Base-by-base conservation (phyloP, 2,797 vertebrate genomes). In the Sebastes matsubarae region DNA sequence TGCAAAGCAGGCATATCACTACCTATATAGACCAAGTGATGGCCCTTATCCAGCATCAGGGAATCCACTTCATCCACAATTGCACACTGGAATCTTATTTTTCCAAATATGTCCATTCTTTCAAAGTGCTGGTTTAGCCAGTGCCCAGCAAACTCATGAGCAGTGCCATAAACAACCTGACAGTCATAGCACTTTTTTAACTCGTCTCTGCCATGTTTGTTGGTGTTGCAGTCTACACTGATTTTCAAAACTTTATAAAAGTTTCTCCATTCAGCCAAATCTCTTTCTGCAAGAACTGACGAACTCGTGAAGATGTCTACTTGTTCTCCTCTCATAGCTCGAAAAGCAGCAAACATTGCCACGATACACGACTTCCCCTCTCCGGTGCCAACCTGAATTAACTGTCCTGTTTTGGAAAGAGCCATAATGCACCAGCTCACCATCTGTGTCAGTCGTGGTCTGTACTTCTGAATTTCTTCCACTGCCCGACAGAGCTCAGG, bases 1-100 rank as follows among this genome's bases (percentile, higher is more conserved):
- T 84, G 75, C 18, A 92, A 13, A 64, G 86, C 88, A 29, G 89
- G 85, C 69, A 82, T 91, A 1, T 83, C 0, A 42, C 18, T 80
- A n/a, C 83, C 0, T 58, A 93, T 0, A 55, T 92, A 90, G 8
- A 91, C 77, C 0, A 59, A 1, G 22, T 93, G 34, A 52, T 5
- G 18, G 6, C 89, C 88, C 6, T 88, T 87, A 61, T 93, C 92
- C 1, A 93, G 20, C 92, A 92, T 91, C 64, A 90, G n/a, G 0
- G 89, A 93, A 57, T 93, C 92, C 3, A 94, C 94, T 75, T 95
- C 94, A 75, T 94, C 94, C 36, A 95, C 88, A 12, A 95, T 92
- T 8, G 87, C 91, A 83, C 93, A 92, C 3, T 95, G 42, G 58
- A 89, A 92, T 13, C 2, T 11, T 68, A 83, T 90, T 29, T 84